Evolutionary conservation across 2,113 vertebrate species (phyloP).

Genomic region (Gobius niger): DNA sequence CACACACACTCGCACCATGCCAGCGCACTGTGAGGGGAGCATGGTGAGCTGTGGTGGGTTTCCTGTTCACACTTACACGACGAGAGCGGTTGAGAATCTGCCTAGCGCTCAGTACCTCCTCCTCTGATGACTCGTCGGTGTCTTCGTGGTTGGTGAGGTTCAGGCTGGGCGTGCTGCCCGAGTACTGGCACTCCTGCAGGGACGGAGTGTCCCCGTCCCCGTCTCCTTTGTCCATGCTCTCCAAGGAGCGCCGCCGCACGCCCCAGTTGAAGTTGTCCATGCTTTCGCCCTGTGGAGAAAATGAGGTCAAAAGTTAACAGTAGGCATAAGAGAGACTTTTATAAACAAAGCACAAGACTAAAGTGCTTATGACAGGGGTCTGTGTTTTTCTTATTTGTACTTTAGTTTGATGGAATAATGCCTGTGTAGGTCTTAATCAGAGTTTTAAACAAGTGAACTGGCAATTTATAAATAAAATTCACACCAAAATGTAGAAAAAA

Average conservation of each 20-base stretch:
- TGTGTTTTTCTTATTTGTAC: no score
- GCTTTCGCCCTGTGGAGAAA: slow-evolving; percentile 89
- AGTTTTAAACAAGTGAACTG: no score
- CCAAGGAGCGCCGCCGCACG: slow-evolving; percentile 92
- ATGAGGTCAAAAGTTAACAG: background rate
- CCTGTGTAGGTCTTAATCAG: no score
- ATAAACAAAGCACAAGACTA: slow-evolving; percentile 18
- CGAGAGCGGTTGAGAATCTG: slow-evolving; percentile 91
- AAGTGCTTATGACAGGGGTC: no score
- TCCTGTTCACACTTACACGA: slow-evolving; percentile 79
- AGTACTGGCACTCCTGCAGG: slow-evolving; percentile 92
- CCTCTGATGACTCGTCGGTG: slow-evolving; percentile 97
- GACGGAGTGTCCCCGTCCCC: slow-evolving; percentile 87
- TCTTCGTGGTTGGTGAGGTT: slow-evolving; percentile 98
- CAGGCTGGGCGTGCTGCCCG: slow-evolving; percentile 94
- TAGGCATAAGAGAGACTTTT: no score
- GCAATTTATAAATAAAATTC: no score
- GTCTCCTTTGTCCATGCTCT: slow-evolving; percentile 94
- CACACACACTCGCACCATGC: slow-evolving; percentile 67
- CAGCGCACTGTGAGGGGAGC: slow-evolving; percentile 60
- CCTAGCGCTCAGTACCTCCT: slow-evolving; percentile 95
- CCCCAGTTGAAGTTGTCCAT: slow-evolving; percentile 99
- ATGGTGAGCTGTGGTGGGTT: slow-evolving; percentile 34
- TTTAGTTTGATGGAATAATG: no score
- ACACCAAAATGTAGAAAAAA: no score